A percentile compares a stretch with the other conserved stretches of the same genome.
phyloP scores from a whole-genome alignment of 1,140 invertebrate species.

The Heliconius eleuchia region DNA sequence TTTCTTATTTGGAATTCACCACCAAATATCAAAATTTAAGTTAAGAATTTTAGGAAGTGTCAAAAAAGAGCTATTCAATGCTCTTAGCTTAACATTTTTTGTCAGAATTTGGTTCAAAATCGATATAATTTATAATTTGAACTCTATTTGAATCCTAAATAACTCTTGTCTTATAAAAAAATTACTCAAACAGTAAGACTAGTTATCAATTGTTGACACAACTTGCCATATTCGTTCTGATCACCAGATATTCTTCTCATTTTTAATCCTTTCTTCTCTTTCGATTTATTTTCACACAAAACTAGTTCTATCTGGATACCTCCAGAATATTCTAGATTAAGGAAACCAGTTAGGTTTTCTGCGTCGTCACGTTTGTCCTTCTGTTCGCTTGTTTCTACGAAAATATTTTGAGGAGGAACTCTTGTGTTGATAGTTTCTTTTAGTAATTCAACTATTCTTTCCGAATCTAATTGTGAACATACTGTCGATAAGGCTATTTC shows the following conservation, averaged over 20 bases:
- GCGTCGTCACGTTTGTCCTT: slow-evolving; percentile 52
- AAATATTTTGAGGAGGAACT: slow-evolving; percentile 88
- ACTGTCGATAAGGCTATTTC: slow-evolving; percentile 90
- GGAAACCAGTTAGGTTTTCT: slow-evolving; percentile 74
- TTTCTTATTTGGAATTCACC: slow-evolving; percentile 5
- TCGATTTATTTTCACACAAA: slow-evolving; percentile 88
- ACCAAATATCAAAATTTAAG: background rate
- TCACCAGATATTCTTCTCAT: slow-evolving; percentile 95
- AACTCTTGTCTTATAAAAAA: background rate
- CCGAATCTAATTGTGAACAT: slow-evolving; percentile 89
- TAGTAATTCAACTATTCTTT: slow-evolving; percentile 90
- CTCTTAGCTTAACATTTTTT: background rate
- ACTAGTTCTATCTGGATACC: slow-evolving; percentile 94
- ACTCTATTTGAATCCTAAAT: background rate
- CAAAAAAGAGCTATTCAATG: background rate
- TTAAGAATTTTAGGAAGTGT: slow-evolving; percentile 1
- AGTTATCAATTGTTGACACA: slow-evolving; percentile 94
- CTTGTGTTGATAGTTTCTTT: slow-evolving; percentile 91
- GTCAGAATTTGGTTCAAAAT: background rate
- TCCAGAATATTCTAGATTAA: slow-evolving; percentile 90
- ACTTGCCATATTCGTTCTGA: slow-evolving; percentile 93
- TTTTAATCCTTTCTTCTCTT: slow-evolving; percentile 92
- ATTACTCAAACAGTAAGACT: slow-evolving; percentile 85
- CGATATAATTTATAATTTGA: background rate
- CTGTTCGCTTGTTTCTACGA: slow-evolving; percentile 79